Base-by-base conservation (phyloP, 2,888 invertebrate species). In the Melanchra persicariae region DNA sequence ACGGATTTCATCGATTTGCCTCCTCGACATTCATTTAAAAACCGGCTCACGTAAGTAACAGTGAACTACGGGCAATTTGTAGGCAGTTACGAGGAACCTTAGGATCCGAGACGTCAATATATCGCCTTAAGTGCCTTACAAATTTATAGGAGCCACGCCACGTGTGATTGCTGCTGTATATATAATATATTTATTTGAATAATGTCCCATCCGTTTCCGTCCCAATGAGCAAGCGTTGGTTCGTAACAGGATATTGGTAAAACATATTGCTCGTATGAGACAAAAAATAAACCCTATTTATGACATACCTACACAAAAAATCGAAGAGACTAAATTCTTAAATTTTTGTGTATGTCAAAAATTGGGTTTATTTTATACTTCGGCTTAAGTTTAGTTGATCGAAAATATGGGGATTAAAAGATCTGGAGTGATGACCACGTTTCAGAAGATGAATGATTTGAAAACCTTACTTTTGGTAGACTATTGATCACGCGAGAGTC, bases 31-130 rank as follows among this genome's bases (percentile, higher is more conserved):
- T 66, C 74, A 79, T 86, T 91, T 85, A 74, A 84, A 86, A 92
- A 85, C 81, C 92, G 80, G 85, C 86, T 90, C 92, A 92, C 92
- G 92, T 92, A 89, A 86, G 87, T 86, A 88, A 89, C 88, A 89
- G 89, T 89, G 89, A 90, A 90, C 89, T 91, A 91, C 84, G 77
- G 73, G 88, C 90, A 89, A 92, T 92, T 92, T 91, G 92, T 91
- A 89, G 87, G 87, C 90, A 84, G 89, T 91, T 91, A 90, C 89
- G 77, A 66, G 67, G 79, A 82, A 85, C 86, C 88, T 88, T 87
- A 84, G 87, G 85, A 85, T 87, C 84, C 79, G 74, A 87, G 85
- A 81, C 88, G 81, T 89, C 89, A 85, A 90, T 92, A 90, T 89
- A 91, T 91, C 85, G 85, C 82, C 76, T 75, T 87, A 87, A 89